Conservation (phyloP, 2,113 vertebrate genomes). For the Polypterus senegalus region DNA sequence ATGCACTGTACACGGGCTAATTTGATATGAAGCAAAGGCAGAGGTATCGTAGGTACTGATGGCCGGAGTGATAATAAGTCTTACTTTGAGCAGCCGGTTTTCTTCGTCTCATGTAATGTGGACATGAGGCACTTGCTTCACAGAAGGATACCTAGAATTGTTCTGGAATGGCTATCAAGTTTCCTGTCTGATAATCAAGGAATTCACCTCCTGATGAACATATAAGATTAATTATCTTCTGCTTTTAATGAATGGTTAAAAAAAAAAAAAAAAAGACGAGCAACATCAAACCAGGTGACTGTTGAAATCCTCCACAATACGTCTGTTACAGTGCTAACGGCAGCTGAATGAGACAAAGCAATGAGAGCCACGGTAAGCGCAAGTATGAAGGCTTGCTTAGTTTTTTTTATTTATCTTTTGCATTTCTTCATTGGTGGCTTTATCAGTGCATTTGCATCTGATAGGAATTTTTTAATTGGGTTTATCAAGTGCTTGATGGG, state of each 20-base stretch:
- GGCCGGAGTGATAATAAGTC: conserved; percentile 48
- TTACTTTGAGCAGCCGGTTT: conserved; percentile 33
- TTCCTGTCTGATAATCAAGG: conserved; percentile 21
- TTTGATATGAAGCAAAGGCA: conserved; percentile 46
- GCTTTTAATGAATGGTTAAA: conserved; percentile 33
- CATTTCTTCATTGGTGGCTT: too few relatives aligned
- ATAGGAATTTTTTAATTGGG: too few relatives aligned
- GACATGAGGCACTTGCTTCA: background rate
- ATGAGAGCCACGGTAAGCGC: conserved; percentile 83
- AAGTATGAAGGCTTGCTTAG: conserved; percentile 35
- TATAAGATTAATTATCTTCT: conserved; percentile 27
- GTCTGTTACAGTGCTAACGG: conserved; percentile 49
- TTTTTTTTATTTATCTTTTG: conserved; percentile 9
- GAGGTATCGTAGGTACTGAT: conserved; percentile 40
- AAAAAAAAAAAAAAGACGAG: conserved; percentile 21
- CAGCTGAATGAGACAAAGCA: conserved; percentile 70
- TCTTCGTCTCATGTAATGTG: conserved; percentile 20
- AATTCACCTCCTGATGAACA: conserved; percentile 25
- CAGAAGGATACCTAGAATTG: conserved; percentile 8
- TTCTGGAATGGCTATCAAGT: conserved; percentile 17
- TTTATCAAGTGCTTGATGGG: too few relatives aligned
- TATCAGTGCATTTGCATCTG: too few relatives aligned
- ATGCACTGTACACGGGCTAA: conserved; percentile 42
- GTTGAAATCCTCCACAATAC: conserved; percentile 34
- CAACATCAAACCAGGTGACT: conserved; percentile 42